Evolutionary conservation across 2,113 vertebrate species (phyloP).

Genomic region (Xyrauchen texanus): DNA sequence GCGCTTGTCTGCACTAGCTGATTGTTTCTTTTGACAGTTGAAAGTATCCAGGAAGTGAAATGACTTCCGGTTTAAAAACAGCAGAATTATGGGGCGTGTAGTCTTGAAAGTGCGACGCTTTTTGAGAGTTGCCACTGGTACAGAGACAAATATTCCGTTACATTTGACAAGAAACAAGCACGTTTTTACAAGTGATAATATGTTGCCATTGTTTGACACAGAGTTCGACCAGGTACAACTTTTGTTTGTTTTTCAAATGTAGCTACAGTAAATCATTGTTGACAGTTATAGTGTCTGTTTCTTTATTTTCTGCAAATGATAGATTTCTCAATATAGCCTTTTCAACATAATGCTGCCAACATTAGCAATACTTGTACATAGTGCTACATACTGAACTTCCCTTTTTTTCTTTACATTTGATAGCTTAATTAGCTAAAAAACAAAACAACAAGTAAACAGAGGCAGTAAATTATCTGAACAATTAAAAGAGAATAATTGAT

Average conservation of each 20-base stretch:
- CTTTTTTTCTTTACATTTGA: too few species aligned
- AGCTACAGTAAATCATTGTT: background rate
- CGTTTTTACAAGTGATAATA: background rate
- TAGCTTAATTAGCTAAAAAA: too few species aligned
- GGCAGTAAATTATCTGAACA: too few species aligned
- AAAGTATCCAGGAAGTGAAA: constrained; percentile 49
- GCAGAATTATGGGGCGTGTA: constrained; percentile 38
- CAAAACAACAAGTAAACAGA: too few species aligned
- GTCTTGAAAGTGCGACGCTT: too few species aligned
- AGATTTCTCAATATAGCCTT: too few species aligned
- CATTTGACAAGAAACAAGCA: background rate
- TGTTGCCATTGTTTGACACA: background rate
- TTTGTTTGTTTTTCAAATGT: background rate
- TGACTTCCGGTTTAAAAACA: background rate
- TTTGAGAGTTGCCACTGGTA: background rate
- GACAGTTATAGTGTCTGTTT: background rate
- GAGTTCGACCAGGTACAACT: background rate
- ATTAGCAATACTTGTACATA: too few species aligned
- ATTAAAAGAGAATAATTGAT: too few species aligned
- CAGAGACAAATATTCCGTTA: background rate
- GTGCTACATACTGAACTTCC: too few species aligned
- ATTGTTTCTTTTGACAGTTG: constrained; percentile 43
- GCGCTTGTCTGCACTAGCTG: background rate
- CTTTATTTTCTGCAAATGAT: background rate
- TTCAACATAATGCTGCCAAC: too few species aligned